These are phyloP conservation scores for Yponomeuta sedellus DNA, from an alignment of 2,888 invertebrate genomes.

Conservation along the genomic window DNA sequence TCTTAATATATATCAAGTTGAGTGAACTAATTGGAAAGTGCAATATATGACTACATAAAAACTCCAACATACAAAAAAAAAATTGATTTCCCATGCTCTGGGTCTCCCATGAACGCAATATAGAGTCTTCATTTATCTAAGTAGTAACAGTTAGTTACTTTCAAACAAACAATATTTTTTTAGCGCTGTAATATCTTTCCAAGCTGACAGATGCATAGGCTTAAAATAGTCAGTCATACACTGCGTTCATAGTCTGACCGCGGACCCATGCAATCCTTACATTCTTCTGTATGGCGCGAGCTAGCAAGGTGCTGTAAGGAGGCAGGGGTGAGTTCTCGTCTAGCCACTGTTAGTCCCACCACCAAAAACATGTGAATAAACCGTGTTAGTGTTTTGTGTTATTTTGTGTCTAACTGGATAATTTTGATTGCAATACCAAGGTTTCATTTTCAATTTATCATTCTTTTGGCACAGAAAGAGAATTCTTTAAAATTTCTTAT, in stretches of 20 bases:
- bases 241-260: background rate
- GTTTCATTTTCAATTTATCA: no score
- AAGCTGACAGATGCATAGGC: no score
- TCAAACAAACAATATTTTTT: no score
- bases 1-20: background rate
- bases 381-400: conserved; percentile 14
- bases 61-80: background rate
- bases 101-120: background rate
- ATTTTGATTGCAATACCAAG: no score
- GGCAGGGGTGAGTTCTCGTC: conserved; percentile 84
- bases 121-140: background rate
- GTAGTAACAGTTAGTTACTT: background rate
- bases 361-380: conserved; percentile 27
- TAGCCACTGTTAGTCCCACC: conserved; percentile 80
- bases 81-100: background rate
- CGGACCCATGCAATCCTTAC: conserved; percentile 68
- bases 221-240: background rate
- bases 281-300: conserved; percentile 81
- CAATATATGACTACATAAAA: background rate
- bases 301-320: conserved; percentile 81
- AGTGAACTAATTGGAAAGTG: background rate
- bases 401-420: conserved; percentile 2
- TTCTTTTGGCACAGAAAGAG: no score
- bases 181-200: no score
- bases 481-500: no score